These are phyloP conservation scores for Pithys albifrons DNA, from an alignment of 2,113 vertebrate genomes.

Conservation along the genomic window DNA sequence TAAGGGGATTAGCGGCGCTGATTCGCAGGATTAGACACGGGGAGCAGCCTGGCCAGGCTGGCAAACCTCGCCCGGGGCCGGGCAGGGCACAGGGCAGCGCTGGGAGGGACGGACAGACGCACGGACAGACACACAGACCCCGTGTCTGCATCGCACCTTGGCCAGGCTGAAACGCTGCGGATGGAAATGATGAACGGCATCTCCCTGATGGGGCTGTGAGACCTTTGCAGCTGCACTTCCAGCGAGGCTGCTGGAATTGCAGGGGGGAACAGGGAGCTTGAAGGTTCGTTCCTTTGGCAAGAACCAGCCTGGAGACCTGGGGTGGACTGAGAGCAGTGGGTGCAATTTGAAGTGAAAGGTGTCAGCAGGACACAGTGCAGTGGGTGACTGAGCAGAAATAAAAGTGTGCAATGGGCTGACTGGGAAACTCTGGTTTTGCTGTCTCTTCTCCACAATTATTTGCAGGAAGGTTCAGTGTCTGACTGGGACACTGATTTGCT, in stretches of 20 bases:
- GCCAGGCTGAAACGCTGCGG: neutral
- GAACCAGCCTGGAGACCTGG: fast-evolving
- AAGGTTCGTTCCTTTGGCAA: neutral
- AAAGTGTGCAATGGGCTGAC: neutral
- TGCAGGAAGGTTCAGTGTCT: too few relatives aligned
- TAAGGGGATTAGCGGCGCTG: conserved; percentile 63
- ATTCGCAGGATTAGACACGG: conserved; percentile 42
- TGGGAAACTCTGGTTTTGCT: too few relatives aligned
- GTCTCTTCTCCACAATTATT: too few relatives aligned
- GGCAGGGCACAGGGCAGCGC: too few relatives aligned
- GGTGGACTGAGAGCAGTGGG: fast-evolving
- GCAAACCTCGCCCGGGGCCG: too few relatives aligned
- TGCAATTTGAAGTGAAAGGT: neutral
- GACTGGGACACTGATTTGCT: too few relatives aligned
- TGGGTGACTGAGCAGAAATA: neutral
- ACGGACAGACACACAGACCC: too few relatives aligned
- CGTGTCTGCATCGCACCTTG: too few relatives aligned
- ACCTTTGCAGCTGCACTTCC: neutral
- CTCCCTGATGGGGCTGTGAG: neutral
- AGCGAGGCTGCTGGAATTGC: neutral
- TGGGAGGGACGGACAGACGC: too few relatives aligned
- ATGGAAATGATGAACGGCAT: neutral
- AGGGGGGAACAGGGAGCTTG: neutral
- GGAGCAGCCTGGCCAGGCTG: conserved; percentile 34
- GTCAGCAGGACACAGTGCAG: neutral